Conservation (phyloP, 1,140 invertebrate genomes). For the Calycopis cecrops region DNA sequence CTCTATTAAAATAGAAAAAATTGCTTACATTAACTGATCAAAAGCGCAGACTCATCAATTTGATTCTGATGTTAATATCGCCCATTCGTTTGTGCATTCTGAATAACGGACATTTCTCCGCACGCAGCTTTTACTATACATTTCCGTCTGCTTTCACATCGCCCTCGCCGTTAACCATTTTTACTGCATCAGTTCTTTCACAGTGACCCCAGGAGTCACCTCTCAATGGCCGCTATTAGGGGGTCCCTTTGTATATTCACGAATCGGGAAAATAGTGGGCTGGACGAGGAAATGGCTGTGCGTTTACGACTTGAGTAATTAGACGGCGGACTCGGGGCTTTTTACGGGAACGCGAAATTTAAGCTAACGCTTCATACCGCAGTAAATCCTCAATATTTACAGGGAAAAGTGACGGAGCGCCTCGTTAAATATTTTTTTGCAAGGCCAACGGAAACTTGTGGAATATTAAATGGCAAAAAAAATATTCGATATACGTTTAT, state of each 20-base stretch:
- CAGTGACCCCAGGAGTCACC: constrained; percentile 38
- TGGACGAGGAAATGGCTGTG: constrained; percentile 9
- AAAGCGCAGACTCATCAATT: constrained; percentile 6
- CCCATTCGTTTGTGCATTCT: constrained; percentile 26
- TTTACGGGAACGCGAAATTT: not conserved
- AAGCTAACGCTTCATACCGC: not conserved
- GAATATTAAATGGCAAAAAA: too few relatives aligned
- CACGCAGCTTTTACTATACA: constrained; percentile 34
- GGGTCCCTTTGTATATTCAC: constrained; percentile 35
- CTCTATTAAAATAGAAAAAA: too few relatives aligned
- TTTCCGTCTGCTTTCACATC: constrained; percentile 40
- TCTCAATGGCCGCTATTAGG: constrained; percentile 42
- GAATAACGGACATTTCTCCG: constrained; percentile 20
- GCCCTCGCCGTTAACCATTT: constrained; percentile 45
- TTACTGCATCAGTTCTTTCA: constrained; percentile 41
- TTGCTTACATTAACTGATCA: constrained; percentile 4
- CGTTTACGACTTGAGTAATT: constrained; percentile 37
- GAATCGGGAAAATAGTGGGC: constrained; percentile 29
- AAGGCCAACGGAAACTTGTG: too few relatives aligned
- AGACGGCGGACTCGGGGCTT: constrained; percentile 15
- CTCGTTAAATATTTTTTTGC: too few relatives aligned
- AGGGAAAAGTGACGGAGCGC: too few relatives aligned
- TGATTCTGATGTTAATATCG: constrained; percentile 26
- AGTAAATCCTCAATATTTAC: not conserved
- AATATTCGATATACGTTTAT: too few relatives aligned